Conservation (phyloP, 2,888 invertebrate genomes). For the Diaperis boleti region DNA sequence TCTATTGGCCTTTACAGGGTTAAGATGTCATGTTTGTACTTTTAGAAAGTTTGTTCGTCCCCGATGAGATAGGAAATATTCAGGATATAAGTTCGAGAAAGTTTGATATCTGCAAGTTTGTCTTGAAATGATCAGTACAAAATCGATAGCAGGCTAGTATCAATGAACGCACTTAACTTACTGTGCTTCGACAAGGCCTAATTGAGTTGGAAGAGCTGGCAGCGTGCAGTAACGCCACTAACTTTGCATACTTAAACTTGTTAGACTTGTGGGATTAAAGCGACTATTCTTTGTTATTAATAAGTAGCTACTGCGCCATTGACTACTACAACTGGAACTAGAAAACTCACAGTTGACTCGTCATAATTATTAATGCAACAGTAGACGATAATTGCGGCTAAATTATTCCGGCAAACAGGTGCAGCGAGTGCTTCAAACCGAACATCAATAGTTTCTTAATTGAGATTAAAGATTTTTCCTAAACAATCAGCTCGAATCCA, state of each 20-base stretch:
- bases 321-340: constrained; percentile 3
- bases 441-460: constrained; percentile 23
- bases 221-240: constrained; percentile 33
- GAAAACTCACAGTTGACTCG: constrained; percentile 17
- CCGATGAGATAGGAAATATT: constrained; percentile 35
- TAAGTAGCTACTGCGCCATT: constrained; percentile 25
- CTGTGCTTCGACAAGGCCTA: constrained; percentile 23
- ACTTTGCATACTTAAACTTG: constrained; percentile 38
- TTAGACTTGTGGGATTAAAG: constrained; percentile 31
- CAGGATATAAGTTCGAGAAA: constrained; percentile 36
- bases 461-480: constrained; percentile 27
- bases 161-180: constrained; percentile 33
- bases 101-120: constrained; percentile 39
- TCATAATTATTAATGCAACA: constrained; percentile 32
- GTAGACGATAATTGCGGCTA: constrained; percentile 28
- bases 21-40: constrained; percentile 37
- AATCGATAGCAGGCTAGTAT: constrained; percentile 28
- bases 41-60: constrained; percentile 39
- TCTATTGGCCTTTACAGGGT: constrained; percentile 37
- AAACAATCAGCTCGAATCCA: constrained; percentile 24
- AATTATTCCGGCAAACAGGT: constrained; percentile 28
- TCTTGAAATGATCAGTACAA: constrained; percentile 27
- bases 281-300: constrained; percentile 36
- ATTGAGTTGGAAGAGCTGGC: constrained; percentile 27
- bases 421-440: constrained; percentile 14